phyloP scores from a whole-genome alignment of 2,888 invertebrate species.

The Agrotis ipsilon region DNA sequence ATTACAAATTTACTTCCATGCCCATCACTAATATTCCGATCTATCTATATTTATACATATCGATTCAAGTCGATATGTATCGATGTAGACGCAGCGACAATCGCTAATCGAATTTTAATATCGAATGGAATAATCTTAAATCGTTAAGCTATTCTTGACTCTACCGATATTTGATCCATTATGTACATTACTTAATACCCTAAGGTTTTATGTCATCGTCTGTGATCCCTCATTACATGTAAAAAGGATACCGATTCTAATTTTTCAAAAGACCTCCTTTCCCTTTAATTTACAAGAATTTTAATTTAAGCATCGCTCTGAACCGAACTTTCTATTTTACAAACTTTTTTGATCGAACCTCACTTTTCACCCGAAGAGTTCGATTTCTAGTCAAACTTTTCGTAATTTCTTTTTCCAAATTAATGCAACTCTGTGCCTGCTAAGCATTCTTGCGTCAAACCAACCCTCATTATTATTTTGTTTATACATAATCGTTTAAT shows the following conservation, averaged over 20 bases:
- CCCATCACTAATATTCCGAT: constrained; percentile 51
- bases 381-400: constrained; percentile 31
- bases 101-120: constrained; percentile 58
- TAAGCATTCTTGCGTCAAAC: constrained; percentile 56
- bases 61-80: constrained; percentile 55
- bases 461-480: constrained; percentile 67
- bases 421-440: constrained; percentile 44
- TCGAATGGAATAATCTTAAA: constrained; percentile 65
- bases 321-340: constrained; percentile 36
- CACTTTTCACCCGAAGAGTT: constrained; percentile 32
- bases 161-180: constrained; percentile 83
- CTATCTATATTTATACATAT: constrained; percentile 54
- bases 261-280: constrained; percentile 32
- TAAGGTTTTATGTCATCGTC: constrained; percentile 77
- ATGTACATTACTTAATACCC: constrained; percentile 83
- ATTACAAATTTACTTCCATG: constrained; percentile 54
- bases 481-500: constrained; percentile 75
- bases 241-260: constrained; percentile 76
- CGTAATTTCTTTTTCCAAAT: constrained; percentile 32
- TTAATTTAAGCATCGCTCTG: constrained; percentile 40
- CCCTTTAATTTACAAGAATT: constrained; percentile 41
- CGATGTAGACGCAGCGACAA: constrained; percentile 50
- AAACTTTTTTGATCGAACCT: constrained; percentile 49
- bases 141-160: constrained; percentile 68
- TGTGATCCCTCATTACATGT: constrained; percentile 86